Conservation (phyloP, 2,888 invertebrate species). For the Ochropacha duplaris region DNA sequence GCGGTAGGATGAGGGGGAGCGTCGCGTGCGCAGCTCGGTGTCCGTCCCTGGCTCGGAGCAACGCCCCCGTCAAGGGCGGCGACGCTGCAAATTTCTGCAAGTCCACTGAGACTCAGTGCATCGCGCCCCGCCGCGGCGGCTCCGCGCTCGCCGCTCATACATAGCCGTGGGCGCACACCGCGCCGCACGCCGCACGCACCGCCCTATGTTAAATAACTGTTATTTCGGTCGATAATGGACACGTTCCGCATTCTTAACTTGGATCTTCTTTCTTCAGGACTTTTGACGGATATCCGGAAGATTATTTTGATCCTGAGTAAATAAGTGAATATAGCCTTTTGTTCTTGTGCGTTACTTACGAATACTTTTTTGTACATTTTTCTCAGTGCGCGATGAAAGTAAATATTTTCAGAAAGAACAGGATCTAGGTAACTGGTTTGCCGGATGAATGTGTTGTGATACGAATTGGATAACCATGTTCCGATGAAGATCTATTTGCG, state of each 20-base stretch:
- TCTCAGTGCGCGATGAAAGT: conserved; percentile 61
- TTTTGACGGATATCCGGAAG: conserved; percentile 39
- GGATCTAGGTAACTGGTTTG: conserved; percentile 64
- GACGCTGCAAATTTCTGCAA: conserved; percentile 82
- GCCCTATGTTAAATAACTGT: conserved; percentile 78
- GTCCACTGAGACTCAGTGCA: conserved; percentile 79
- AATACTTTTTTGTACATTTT: conserved; percentile 48
- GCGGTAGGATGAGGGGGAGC: conserved; percentile 65
- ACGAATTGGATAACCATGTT: conserved; percentile 52
- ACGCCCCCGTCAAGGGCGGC: conserved; percentile 84
- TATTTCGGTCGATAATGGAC: conserved; percentile 79
- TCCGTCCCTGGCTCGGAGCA: conserved; percentile 81
- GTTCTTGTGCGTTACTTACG: conserved; percentile 40
- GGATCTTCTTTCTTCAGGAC: conserved; percentile 55
- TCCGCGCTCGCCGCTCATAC: conserved; percentile 70
- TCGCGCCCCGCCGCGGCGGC: conserved; percentile 81
- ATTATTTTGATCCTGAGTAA: conserved; percentile 44
- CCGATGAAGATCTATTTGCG: conserved; percentile 53
- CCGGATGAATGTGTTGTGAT: conserved; percentile 73
- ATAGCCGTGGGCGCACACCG: conserved; percentile 58
- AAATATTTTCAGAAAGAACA: conserved; percentile 65
- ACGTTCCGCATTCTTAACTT: conserved; percentile 75
- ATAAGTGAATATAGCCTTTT: conserved; percentile 46
- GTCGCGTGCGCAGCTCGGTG: conserved; percentile 78
- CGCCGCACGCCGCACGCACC: conserved; percentile 48